These are phyloP conservation scores for Acanthis flammea DNA, from an alignment of 2,797 vertebrate species.

Conservation along the genomic window DNA sequence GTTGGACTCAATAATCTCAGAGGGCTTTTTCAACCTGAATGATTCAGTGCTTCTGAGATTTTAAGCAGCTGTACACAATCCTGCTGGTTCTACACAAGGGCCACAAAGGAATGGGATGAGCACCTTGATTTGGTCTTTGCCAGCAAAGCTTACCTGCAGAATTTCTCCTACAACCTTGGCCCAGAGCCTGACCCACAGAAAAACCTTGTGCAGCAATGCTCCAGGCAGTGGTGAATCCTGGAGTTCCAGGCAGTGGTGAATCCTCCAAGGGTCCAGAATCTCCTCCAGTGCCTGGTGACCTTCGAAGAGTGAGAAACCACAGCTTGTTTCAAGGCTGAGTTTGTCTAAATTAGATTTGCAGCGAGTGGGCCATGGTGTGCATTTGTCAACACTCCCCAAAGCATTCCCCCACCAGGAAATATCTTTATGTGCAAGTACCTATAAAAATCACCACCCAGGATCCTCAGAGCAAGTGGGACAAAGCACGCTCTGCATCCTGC, in stretches of 20 bases:
- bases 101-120: background rate
- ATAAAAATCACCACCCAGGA: background rate
- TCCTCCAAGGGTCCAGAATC: background rate
- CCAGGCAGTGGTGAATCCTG: background rate
- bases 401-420: background rate
- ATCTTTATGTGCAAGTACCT: slow-evolving; percentile 2
- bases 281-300: background rate
- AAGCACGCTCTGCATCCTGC: background rate
- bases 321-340: background rate
- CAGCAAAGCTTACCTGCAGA: background rate
- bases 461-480: background rate
- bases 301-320: background rate
- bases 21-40: background rate
- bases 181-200: background rate
- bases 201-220: background rate
- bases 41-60: background rate
- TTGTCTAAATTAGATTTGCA: background rate
- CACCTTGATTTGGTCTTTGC: background rate
- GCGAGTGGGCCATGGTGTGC: background rate
- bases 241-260: background rate
- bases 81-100: background rate
- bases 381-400: background rate
- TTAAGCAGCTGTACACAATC: background rate
- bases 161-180: background rate
- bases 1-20: background rate